Base-by-base conservation (phyloP, 2,797 vertebrate genomes). In the Selene dorsalis region DNA sequence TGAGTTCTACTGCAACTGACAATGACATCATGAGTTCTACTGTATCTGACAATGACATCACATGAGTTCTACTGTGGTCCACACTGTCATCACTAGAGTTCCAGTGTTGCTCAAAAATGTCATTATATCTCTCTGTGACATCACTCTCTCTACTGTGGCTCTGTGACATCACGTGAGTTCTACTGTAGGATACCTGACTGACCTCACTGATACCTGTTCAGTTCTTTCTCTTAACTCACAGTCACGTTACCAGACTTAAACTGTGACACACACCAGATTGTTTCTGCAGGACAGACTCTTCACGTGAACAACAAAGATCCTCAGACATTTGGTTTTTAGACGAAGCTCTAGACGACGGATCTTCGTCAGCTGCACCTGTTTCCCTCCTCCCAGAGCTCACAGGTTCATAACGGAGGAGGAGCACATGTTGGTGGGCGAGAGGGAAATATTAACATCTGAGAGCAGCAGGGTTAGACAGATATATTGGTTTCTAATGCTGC, bases 401-500 rank as follows among this genome's bases (percentile, higher is more conserved):
- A 32, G 57, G 50, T 50, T 71, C 26, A 72, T 22, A 12, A 22
- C 30, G 32, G 7, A 43, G 68, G 22, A 62, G 7, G 56, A 26
- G 55, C 35, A 20, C 26, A 28, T 43, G 26, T n/a, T 39, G 12
- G 11, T 32, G 28, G 1, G 13, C 18, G 9, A 58, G 55, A n/a
- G 50, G 20, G 28, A 53, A 55, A 39, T 47, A 56, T 61, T 58
- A 52, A 69, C 32, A 52, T 52, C 52, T 63, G 52, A 63, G 10
- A 69, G 69, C 16, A 73, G 52, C 4, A 4, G 4, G 28, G 30
- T 50, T 35, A 45, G 71, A 75, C 76, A 68, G 28, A 63, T 83
- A 66, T 69, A 83, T 75, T 75, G 67, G 47, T 78, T 79, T 70
- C 20, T 52, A 47, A 20, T 63, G 38, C 39, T 17, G 75, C 50